Percentiles rank a stretch among this genome's conserved stretches.
Conservation (phyloP, 2,888 invertebrate species). For the Tetheella fluctuosa region DNA sequence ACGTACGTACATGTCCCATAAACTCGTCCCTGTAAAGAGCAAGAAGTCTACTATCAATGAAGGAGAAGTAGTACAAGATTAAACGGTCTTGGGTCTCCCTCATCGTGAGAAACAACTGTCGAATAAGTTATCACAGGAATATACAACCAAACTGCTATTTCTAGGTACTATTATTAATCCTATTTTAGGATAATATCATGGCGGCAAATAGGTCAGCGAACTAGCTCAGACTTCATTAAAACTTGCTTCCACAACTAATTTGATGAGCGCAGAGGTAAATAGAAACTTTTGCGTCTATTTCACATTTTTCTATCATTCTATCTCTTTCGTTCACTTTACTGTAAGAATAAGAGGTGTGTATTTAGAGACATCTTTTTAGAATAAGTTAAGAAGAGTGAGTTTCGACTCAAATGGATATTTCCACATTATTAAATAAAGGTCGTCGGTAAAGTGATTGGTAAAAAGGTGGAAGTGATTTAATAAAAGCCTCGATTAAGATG, state of each 20-base stretch:
- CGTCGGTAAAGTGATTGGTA: neutral
- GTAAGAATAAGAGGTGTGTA: neutral
- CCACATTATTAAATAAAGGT: neutral
- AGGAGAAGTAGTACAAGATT: too few relatives aligned
- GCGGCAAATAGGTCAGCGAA: neutral
- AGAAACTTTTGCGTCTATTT: neutral
- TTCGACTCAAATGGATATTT: conserved; percentile 1
- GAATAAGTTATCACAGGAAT: too few relatives aligned
- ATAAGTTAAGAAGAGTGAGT: too few relatives aligned
- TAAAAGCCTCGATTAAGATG: conserved; percentile 1
- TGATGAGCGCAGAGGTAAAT: neutral
- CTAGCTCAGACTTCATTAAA: conserved; percentile 4
- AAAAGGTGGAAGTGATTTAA: conserved; percentile 8
- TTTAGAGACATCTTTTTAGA: neutral
- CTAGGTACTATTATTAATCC: neutral
- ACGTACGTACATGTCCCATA: too few relatives aligned
- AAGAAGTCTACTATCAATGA: too few relatives aligned
- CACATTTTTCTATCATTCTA: neutral
- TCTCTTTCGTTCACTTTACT: neutral
- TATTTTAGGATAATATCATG: neutral
- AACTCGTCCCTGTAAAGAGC: too few relatives aligned
- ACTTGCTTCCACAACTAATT: neutral
- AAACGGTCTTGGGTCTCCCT: too few relatives aligned
- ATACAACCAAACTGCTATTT: too few relatives aligned
- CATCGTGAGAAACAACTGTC: too few relatives aligned